These are phyloP conservation scores for Piscicola geometra DNA, from an alignment of 2,888 invertebrate species.

Conservation along the genomic window DNA sequence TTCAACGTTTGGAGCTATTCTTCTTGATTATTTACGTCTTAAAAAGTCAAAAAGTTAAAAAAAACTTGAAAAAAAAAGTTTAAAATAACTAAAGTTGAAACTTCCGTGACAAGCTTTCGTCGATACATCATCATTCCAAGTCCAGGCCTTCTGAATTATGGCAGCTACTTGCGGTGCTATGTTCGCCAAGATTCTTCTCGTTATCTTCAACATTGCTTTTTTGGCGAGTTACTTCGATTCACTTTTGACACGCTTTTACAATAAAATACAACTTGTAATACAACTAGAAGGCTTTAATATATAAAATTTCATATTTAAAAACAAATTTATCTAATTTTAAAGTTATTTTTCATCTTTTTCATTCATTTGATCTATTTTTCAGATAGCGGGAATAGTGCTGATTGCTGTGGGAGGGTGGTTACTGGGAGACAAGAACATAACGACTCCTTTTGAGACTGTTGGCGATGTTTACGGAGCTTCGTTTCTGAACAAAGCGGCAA, in stretches of 20 bases:
- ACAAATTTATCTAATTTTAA: too few relatives aligned
- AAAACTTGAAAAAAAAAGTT: too few relatives aligned
- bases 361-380: background rate
- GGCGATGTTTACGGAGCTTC: constrained; percentile 6
- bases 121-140: too few relatives aligned
- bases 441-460: constrained; percentile 11
- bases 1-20: too few relatives aligned
- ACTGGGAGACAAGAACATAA: constrained; percentile 14
- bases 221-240: too few relatives aligned
- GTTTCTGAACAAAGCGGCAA: constrained; percentile 28
- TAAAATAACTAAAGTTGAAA: too few relatives aligned
- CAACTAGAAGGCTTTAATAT: background rate
- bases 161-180: constrained; percentile 34
- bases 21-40: too few relatives aligned
- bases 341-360: too few relatives aligned
- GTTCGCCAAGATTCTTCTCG: constrained; percentile 32
- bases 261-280: background rate
- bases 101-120: too few relatives aligned
- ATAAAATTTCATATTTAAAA: constrained; percentile 4
- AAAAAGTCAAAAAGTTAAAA: too few relatives aligned
- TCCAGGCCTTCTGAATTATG: constrained; percentile 26
- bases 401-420: constrained; percentile 32
- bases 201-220: constrained; percentile 35
- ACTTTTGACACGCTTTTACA: too few relatives aligned
- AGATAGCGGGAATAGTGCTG: constrained; percentile 33